These are phyloP conservation scores for Neoscelio sp. DNA, from an alignment of 2,888 invertebrate genomes.

Conservation along the genomic window DNA sequence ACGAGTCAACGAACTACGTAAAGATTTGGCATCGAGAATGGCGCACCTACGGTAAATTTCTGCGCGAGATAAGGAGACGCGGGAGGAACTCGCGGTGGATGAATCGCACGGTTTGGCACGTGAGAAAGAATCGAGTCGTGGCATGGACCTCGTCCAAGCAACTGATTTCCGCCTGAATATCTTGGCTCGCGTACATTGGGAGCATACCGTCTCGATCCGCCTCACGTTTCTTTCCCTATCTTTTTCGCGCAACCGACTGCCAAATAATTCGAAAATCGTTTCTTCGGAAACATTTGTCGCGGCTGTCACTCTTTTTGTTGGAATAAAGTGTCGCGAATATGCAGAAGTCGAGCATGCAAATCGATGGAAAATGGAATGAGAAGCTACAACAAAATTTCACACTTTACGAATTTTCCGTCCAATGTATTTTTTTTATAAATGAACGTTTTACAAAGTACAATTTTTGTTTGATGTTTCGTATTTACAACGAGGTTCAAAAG, in stretches of 20 bases:
- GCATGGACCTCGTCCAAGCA: constrained; percentile 77
- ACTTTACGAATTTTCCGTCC: no score
- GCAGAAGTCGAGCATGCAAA: constrained; percentile 6
- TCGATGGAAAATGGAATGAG: constrained; percentile 11
- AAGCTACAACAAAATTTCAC: background rate
- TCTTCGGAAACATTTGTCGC: constrained; percentile 51
- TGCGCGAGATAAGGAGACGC: constrained; percentile 65
- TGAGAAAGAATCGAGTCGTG: constrained; percentile 68
- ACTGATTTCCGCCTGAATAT: constrained; percentile 76
- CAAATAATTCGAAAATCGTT: constrained; percentile 65
- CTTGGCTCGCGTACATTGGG: constrained; percentile 54
- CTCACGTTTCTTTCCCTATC: constrained; percentile 21
- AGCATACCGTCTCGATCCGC: constrained; percentile 63
- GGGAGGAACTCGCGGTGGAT: constrained; percentile 62
- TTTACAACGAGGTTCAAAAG: background rate
- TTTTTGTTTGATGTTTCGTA: constrained; percentile 4
- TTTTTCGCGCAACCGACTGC: constrained; percentile 47
- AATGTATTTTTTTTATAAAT: no score
- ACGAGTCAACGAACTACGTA: constrained; percentile 75
- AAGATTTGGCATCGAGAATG: constrained; percentile 75
- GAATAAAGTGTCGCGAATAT: background rate
- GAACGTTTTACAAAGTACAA: constrained; percentile 1
- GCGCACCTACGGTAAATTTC: constrained; percentile 71
- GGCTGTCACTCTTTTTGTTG: constrained; percentile 1
- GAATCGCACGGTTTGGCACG: constrained; percentile 74